These are phyloP conservation scores for Sturnus vulgaris DNA, from an alignment of 2,113 vertebrate species.

Conservation along the genomic window DNA sequence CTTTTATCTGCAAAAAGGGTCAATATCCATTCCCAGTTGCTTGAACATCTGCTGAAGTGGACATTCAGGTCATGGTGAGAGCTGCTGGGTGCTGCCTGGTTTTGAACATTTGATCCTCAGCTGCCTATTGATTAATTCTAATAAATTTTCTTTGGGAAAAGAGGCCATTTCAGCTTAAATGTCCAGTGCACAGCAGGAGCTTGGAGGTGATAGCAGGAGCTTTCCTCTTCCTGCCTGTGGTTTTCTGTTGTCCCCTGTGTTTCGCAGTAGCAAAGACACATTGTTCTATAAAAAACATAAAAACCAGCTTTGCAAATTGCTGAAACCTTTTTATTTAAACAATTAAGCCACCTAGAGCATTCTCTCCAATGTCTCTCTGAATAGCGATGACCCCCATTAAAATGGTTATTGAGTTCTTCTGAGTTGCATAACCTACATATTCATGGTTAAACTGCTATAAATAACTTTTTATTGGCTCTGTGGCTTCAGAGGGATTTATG, in stretches of 20 bases:
- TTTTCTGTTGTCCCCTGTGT: background rate
- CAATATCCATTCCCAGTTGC: background rate
- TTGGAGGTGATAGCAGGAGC: background rate
- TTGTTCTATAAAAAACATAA: background rate
- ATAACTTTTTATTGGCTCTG: background rate
- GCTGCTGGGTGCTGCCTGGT: background rate
- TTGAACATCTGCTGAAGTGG: background rate
- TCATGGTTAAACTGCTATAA: background rate
- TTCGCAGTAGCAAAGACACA: background rate
- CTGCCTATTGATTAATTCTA: constrained; percentile 6
- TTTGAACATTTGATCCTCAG: background rate
- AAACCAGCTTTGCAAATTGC: background rate
- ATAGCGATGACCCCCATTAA: background rate
- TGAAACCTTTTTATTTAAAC: background rate
- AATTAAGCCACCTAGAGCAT: background rate
- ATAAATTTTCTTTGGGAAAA: background rate
- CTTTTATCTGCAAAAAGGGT: background rate
- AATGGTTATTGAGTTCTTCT: background rate
- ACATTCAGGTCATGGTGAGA: background rate
- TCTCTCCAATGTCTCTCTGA: background rate
- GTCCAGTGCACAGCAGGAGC: background rate
- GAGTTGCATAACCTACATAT: background rate
- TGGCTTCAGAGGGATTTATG: background rate
- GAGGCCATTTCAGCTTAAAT: background rate
- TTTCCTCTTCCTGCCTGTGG: background rate